phyloP scores from a whole-genome alignment of 2,797 vertebrate species.

The Catamblyrhynchus diadema region DNA sequence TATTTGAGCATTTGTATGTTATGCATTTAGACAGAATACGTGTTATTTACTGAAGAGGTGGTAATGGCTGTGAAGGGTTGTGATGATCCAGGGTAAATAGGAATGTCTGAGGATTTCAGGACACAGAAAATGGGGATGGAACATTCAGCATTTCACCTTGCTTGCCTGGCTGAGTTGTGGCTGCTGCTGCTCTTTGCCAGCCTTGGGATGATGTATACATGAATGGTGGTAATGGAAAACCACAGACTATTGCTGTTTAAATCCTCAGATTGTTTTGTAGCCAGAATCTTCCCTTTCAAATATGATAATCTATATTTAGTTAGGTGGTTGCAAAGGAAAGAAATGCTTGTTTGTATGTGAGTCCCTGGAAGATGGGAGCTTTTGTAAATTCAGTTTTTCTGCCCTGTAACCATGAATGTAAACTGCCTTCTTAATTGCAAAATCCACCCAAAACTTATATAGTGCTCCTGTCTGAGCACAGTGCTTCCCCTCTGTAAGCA shows the following conservation, averaged over 20 bases:
- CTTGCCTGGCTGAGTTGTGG: neutral
- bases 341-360: neutral
- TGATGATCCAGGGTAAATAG: slow-evolving; percentile 52
- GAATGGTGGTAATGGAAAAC: neutral
- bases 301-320: neutral
- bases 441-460: neutral
- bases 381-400: neutral
- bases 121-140: neutral
- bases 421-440: neutral
- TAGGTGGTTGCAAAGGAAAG: neutral
- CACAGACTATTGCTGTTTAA: rapidly evolving
- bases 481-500: neutral
- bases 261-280: neutral
- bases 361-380: neutral
- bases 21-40: slow-evolving; percentile 19
- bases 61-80: slow-evolving; percentile 53
- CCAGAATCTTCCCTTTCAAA: neutral
- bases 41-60: slow-evolving; percentile 55
- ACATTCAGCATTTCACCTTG: neutral
- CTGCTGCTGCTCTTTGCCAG: neutral
- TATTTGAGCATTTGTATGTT: slow-evolving; percentile 49
- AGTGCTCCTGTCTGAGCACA: neutral
- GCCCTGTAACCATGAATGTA: neutral
- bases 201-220: neutral
- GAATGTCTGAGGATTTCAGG: neutral